Evolutionary conservation across 2,797 vertebrate species (phyloP).

Genomic region (Pagetopsis macropterus): DNA sequence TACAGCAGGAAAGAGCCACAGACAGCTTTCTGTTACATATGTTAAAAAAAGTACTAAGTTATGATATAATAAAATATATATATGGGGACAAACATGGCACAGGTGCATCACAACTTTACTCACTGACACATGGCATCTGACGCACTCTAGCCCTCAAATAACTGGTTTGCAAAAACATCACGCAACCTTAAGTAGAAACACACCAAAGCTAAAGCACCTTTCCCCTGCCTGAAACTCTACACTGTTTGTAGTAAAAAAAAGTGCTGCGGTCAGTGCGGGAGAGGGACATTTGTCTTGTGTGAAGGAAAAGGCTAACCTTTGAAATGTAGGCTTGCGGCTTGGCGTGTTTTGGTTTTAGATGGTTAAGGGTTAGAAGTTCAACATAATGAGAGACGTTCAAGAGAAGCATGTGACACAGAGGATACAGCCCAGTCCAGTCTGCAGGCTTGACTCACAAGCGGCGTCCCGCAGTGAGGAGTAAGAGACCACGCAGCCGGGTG

Average conservation of each 20-base stretch:
- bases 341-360: slow-evolving; percentile 45
- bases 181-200: slow-evolving; percentile 59
- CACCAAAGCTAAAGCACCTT: slow-evolving; percentile 20
- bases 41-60: too few relatives aligned
- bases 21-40: too few relatives aligned
- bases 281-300: slow-evolving; percentile 8
- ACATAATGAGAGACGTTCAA: slow-evolving; percentile 18
- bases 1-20: too few relatives aligned
- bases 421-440: slow-evolving; percentile 72
- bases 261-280: slow-evolving; percentile 5
- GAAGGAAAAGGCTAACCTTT: slow-evolving; percentile 31
- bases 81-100: slow-evolving; percentile 50
- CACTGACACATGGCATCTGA: slow-evolving; percentile 64
- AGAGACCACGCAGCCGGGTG: slow-evolving; percentile 64
- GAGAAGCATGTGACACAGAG: slow-evolving; percentile 64
- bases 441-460: slow-evolving; percentile 75
- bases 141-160: slow-evolving; percentile 45
- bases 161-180: slow-evolving; percentile 63
- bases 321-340: slow-evolving; percentile 51
- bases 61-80: too few relatives aligned
- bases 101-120: slow-evolving; percentile 71
- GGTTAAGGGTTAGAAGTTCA: slow-evolving; percentile 65
- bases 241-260: neutral
- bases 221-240: neutral
- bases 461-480: slow-evolving; percentile 62